These are phyloP conservation scores for Halcyon smyrnensis DNA, from an alignment of 2,797 vertebrate species.

Conservation along the genomic window DNA sequence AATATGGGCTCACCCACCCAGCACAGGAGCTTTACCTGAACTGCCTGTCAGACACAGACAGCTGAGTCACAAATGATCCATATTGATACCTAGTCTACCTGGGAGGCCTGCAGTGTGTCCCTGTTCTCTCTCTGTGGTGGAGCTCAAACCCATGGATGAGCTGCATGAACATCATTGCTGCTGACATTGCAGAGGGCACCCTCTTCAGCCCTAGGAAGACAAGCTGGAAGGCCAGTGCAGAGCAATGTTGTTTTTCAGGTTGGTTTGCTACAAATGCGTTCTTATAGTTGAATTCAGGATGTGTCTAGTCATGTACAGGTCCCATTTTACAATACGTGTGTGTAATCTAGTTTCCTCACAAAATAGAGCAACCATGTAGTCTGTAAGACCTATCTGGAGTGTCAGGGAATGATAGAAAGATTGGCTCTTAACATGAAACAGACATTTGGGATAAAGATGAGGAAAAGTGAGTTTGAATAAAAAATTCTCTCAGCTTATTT, in stretches of 20 bases:
- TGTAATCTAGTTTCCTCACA: background rate
- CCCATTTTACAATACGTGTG: accelerated
- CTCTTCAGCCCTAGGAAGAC: background rate
- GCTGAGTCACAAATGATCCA: accelerated
- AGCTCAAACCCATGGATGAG: background rate
- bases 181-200: accelerated
- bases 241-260: background rate
- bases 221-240: background rate
- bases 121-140: background rate
- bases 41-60: background rate
- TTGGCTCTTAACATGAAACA: background rate
- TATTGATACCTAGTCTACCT: accelerated
- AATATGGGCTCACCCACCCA: background rate
- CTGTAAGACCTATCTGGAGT: background rate
- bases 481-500: slow-evolving; percentile 44
- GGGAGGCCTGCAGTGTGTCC: background rate
- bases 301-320: background rate
- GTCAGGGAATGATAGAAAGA: background rate
- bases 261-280: background rate
- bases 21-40: background rate
- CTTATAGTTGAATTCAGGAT: background rate
- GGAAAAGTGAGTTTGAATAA: slow-evolving; percentile 51
- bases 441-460: slow-evolving; percentile 25
- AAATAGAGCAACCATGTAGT: background rate
- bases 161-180: background rate